Evolutionary conservation across 2,113 vertebrate species (phyloP), one percentile per base, ranked within the genome.

Genomic region (Rhombomys opimus): DNA sequence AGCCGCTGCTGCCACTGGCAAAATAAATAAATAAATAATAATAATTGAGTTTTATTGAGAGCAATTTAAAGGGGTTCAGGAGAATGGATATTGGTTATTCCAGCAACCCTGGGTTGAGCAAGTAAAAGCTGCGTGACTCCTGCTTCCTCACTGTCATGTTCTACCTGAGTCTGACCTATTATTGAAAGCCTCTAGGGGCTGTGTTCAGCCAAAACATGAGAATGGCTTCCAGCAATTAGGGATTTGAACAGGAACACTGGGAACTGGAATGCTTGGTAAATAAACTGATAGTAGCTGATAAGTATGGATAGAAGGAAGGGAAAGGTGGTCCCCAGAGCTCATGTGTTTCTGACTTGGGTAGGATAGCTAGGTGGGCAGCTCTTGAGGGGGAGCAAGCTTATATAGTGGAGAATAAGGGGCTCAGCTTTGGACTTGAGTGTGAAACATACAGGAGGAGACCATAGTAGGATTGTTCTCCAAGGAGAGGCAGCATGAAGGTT

Each of bases 31-130:
- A 46, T 46, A 46, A 46, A 46, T 46, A 46, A 5, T 46, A 46
- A 46, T 46, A 5, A 46, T 46, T 96, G 73, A 35, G 35, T 90
- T 88, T 96, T 85, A 94, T 67, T 94, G 59, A 96, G 67, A 89
- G 61, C 46, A n/a, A 90, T 90, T 95, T 76, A 92, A 41, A 96
- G 75, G 59, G 54, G 5, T 61, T 94, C 22, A 84, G 57, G 67
- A 91, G 27, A 82, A 59, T 95, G 35, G 59, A 63, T 95, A 57
- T 70, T 87, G 72, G 41, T 22, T 93, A 61, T 91, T 93, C 77
- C 46, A 95, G 70, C 85, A 89, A 77, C 10, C 4, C 41, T 90
- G 70, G 38, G 30, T 35, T 77, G 75, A 96, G 88, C 52, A 93
- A 91, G 57, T 90, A 85, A 91, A 91, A 84, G 68, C 22, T 46